These are phyloP conservation scores for Pseudochirops cupreus DNA, from an alignment of 2,797 vertebrate genomes.

Conservation along the genomic window DNA sequence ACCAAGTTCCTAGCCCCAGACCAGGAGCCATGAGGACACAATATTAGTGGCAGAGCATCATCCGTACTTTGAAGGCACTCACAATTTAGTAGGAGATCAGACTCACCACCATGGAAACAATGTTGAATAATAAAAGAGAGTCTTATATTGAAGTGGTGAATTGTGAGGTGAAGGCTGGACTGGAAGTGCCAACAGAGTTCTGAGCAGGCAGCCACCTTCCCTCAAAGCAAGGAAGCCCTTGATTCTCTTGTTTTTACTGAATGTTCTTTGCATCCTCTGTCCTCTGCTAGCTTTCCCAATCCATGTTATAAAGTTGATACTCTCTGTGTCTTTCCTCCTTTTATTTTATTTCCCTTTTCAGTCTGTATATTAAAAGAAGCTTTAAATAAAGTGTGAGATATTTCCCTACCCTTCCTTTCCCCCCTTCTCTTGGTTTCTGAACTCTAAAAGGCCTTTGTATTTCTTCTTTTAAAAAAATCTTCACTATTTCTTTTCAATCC, in stretches of 20 bases:
- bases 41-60: background rate
- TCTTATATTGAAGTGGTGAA: constrained; percentile 5
- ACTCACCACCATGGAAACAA: background rate
- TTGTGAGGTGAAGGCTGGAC: constrained; percentile 9
- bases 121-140: background rate
- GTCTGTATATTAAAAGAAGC: constrained; percentile 13
- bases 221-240: background rate
- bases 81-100: constrained; percentile 25
- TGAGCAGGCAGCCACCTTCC: background rate
- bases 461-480: background rate
- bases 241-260: constrained; percentile 11
- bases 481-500: background rate
- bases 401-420: constrained; percentile 13
- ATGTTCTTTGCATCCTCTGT: constrained; percentile 34
- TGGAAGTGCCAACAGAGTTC: background rate
- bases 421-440: background rate
- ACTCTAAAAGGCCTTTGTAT: constrained; percentile 16
- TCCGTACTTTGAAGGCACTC: background rate
- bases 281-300: constrained; percentile 3
- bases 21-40: background rate
- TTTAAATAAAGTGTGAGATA: constrained; percentile 17
- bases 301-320: background rate
- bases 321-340: constrained; percentile 11
- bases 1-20: constrained; percentile 1
- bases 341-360: background rate